A percentile compares a stretch with the other conserved stretches of the same genome.
Conservation (phyloP, 2,113 vertebrate genomes). For the Mohoua ochrocephala region DNA sequence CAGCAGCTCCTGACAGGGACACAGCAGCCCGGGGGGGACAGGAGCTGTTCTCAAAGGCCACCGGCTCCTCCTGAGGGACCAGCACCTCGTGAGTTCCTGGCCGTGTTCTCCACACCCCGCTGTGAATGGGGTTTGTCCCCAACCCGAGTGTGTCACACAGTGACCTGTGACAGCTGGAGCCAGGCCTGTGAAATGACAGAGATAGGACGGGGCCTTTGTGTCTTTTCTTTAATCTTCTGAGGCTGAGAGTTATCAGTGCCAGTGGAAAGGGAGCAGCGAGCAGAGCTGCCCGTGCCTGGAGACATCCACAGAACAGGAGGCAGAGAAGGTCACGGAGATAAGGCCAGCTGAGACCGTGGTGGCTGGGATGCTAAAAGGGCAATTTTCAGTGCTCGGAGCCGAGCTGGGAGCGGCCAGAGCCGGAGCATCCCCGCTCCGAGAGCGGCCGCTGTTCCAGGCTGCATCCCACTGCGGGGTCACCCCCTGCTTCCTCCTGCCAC, state of each 20-base stretch:
- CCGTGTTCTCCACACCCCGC: fast-evolving
- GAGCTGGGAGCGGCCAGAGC: background rate
- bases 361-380: background rate
- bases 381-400: background rate
- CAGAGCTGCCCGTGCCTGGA: background rate
- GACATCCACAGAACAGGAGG: background rate
- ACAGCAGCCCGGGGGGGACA: background rate
- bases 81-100: background rate
- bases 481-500: background rate
- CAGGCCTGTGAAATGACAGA: background rate
- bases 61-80: background rate
- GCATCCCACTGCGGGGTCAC: fast-evolving
- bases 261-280: background rate
- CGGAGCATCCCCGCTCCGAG: fast-evolving
- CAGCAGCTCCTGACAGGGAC: background rate
- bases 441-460: background rate
- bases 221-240: background rate
- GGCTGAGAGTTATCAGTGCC: background rate
- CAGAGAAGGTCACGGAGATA: background rate
- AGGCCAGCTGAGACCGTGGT: background rate
- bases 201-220: background rate
- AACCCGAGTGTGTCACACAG: fast-evolving
- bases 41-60: background rate
- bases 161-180: background rate
- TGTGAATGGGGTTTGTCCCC: background rate